These are phyloP conservation scores for Notolepis coatsorum DNA, from an alignment of 2,797 vertebrate genomes.

Conservation along the genomic window DNA sequence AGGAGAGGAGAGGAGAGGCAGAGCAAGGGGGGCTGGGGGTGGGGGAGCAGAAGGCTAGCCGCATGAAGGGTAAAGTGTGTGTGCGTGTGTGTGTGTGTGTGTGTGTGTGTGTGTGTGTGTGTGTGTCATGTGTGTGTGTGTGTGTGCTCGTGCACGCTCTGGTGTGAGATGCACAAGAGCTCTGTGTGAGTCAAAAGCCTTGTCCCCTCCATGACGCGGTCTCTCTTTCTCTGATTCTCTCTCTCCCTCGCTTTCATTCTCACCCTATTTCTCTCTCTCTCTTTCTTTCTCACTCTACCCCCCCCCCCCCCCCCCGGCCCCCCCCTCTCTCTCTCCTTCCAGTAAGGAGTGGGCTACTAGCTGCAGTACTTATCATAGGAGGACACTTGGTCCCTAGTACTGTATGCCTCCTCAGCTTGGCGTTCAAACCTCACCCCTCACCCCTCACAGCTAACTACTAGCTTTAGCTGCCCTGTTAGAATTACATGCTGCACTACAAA, in stretches of 20 bases:
- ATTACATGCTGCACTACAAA: too few species aligned
- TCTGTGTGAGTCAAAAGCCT: not conserved
- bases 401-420: constrained; percentile 1
- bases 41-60: constrained; percentile 9
- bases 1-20: not conserved
- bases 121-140: too few species aligned
- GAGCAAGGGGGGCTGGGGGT: not conserved
- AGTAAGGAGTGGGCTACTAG: not conserved
- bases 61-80: constrained; percentile 18
- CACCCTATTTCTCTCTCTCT: not conserved
- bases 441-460: constrained; percentile 7
- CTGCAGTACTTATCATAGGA: constrained; percentile 28
- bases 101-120: too few species aligned
- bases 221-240: not conserved
- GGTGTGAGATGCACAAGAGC: constrained; percentile 25
- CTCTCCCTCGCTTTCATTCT: not conserved
- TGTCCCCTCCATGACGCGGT: not conserved
- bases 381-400: constrained; percentile 32
- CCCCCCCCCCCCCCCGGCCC: not conserved
- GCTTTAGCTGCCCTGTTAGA: too few species aligned
- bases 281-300: not conserved
- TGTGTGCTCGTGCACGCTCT: too few species aligned
- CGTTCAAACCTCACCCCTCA: not conserved
- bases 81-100: too few species aligned
- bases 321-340: not conserved